Evolutionary conservation across 1,140 invertebrate species (phyloP).

Genomic region (Tetramorium alpestre): DNA sequence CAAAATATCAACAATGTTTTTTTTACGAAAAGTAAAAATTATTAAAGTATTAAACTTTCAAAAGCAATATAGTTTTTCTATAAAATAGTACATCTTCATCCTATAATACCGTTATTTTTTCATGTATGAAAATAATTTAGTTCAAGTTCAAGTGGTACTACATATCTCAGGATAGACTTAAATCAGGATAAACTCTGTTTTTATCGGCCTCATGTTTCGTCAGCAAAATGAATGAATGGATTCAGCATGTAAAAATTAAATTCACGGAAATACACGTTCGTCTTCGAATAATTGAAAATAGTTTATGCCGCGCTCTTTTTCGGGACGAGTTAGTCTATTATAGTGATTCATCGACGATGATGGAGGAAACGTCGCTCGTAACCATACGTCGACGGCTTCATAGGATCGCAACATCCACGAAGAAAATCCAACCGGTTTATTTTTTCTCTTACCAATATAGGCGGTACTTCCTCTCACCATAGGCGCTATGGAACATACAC

Average conservation of each 20-base stretch:
- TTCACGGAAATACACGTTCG: conserved; percentile 23
- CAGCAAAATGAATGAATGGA: conserved; percentile 26
- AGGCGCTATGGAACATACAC: not conserved
- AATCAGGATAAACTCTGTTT: conserved; percentile 20
- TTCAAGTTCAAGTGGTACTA: not conserved
- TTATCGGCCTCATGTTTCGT: not conserved
- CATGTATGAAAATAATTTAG: not conserved
- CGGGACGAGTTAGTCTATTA: not conserved
- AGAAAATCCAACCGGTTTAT: conserved; percentile 39
- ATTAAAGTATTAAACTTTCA: not conserved
- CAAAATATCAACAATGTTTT: not conserved
- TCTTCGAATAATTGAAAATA: conserved; percentile 23
- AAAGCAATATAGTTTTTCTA: not conserved
- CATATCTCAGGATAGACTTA: not conserved
- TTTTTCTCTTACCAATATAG: conserved; percentile 7
- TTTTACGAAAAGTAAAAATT: not conserved
- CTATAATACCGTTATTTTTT: not conserved
- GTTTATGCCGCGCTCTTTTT: conserved; percentile 17
- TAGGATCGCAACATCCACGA: not conserved
- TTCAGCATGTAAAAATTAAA: conserved; percentile 18
- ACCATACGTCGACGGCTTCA: conserved; percentile 16
- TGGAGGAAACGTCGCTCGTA: conserved; percentile 22
- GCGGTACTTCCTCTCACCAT: not conserved
- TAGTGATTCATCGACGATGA: conserved; percentile 53
- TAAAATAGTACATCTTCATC: not conserved